Base-by-base conservation (phyloP, 2,888 invertebrate genomes). In the Embidobia sp. region DNA sequence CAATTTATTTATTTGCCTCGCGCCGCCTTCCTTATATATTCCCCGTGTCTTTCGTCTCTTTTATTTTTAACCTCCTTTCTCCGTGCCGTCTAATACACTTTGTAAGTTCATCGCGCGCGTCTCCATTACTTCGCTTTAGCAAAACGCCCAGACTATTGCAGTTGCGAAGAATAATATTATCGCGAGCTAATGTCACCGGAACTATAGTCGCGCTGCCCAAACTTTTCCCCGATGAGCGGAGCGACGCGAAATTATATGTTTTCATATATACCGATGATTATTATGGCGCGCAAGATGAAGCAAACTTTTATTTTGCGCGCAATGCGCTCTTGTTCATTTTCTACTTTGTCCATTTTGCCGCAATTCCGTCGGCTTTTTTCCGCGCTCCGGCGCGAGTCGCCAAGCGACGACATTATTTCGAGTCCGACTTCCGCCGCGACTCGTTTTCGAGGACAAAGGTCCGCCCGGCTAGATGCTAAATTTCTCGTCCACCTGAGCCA, bases 401-500 rank as follows among this genome's bases (percentile, higher is more conserved):
- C n/a, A 16, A 40, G 13, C 18, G 18, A 40, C 40, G 7, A 42
- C 5, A 7, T n/a, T 42, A 8, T 40, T 40, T 40, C 27, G 13
- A n/a, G n/a, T n/a, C 6, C 49, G 26, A 40, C 63, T 49, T 40
- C 11, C 35, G 63, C 46, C 37, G 46, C 46, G 27, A 19, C 13
- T 22, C 55, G 18, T 53, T 33, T 27, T 31, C 48, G 29, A 40
- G 67, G 46, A 67, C 48, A 67, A 57, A 67, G 49, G 48, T 57
- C 16, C 4, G 10, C 29, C 27, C 11, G 19, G 44, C 46, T 53
- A 55, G 66, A 55, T 46, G 57, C 29, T 67, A 57, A 67, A 67
- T 66, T 53, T 57, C 57, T 67, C 67, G 53, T 48, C 16, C 67
- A 57, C 55, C 55, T 35, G 15, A 67, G 46, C 44, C 48, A 46